Percentiles rank a stretch among this genome's conserved stretches.
Evolutionary conservation across 2,888 invertebrate species (phyloP).

Genomic region (Amphipoea oculea): DNA sequence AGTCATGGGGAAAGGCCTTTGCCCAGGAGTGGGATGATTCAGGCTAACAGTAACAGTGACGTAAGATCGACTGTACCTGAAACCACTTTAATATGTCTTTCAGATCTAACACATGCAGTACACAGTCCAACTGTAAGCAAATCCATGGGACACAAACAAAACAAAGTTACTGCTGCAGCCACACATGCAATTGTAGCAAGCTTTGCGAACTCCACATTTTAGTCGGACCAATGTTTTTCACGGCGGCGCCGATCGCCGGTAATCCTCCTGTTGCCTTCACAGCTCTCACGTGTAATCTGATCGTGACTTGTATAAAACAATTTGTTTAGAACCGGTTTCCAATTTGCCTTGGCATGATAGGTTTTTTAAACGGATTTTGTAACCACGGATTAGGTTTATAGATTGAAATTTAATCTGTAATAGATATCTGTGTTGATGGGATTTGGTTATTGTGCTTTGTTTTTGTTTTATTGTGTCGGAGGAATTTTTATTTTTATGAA

Average conservation of each 20-base stretch:
- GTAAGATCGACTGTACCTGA: no score
- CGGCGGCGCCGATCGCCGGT: slow-evolving; percentile 63
- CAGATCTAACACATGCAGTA: neutral
- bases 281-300: slow-evolving; percentile 72
- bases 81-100: no score
- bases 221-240: slow-evolving; percentile 66
- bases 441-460: slow-evolving; percentile 37
- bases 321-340: slow-evolving; percentile 78
- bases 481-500: no score
- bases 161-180: slow-evolving; percentile 14
- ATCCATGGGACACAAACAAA: slow-evolving; percentile 18
- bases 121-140: slow-evolving; percentile 26
- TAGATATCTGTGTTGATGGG: slow-evolving; percentile 56
- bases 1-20: no score
- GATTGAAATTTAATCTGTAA: slow-evolving; percentile 70
- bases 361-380: slow-evolving; percentile 72
- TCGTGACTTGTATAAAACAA: slow-evolving; percentile 79
- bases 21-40: no score
- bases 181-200: slow-evolving; percentile 51
- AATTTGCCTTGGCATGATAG: slow-evolving; percentile 76
- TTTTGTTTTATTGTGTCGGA: slow-evolving; percentile 23
- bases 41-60: no score
- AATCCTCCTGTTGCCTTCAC: slow-evolving; percentile 69
- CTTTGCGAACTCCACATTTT: slow-evolving; percentile 50
- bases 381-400: slow-evolving; percentile 68